Evolutionary conservation across 2,888 invertebrate genomes (phyloP), one percentile per base, ranked within the genome.

Genomic region (Hydrotaea diabolus): DNA sequence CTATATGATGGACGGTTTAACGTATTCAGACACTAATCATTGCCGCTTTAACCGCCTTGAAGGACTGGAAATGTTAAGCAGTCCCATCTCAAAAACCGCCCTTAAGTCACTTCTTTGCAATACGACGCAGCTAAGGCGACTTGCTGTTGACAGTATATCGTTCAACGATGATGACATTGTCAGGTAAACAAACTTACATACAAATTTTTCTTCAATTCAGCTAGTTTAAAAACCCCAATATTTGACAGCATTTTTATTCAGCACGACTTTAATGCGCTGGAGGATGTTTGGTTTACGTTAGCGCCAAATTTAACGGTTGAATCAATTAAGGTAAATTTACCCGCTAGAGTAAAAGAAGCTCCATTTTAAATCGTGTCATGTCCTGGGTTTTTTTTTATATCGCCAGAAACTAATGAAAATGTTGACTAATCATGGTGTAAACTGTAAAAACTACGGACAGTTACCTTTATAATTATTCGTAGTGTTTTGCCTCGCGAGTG

Each of bases 221-320:
- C 4, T 49, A 49, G 1, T 49, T 62, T 49, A 23, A 75, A 59
- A 19, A 49, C 17, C 7, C 13, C 13, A 23, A 23, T n/a, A 79
- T 46, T 36, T 88, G 94, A 87, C 92, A 95, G 95, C 89, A 93
- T 96, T 90, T 93, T 95, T 86, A 94, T 94, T 19, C 94, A 95
- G 72, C 93, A 94, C 89, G 94, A 94, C 87, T 95, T 96, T 88
- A 92, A 93, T 43, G 91, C 93, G 82, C 92, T 96, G 57, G 95
- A 95, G 92, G 94, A 95, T 81, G 92, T 96, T 79, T 95, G 95
- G 95, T 95, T 96, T 87, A 95, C 95, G 0, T 93, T 94, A 88
- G 95, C 95, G 0, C 94, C 94, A 9, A 94, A 94, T 71, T 92
- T 96, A 36, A 95, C 95, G 0, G 90, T 93, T 4, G 93, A 94